Base-by-base conservation (phyloP, 2,888 invertebrate genomes). In the Protophormia terraenovae region DNA sequence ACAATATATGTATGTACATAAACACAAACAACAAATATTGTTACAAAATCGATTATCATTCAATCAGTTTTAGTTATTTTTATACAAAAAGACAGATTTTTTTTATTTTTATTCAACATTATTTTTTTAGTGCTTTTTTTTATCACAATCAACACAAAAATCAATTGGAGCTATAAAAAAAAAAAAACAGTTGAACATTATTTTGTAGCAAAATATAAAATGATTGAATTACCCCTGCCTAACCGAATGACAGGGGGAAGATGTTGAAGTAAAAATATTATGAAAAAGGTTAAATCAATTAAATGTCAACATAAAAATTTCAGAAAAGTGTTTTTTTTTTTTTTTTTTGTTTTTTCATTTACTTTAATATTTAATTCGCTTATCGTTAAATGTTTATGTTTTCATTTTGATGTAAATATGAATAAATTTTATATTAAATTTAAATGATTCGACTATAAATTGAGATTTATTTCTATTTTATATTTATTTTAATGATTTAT, bases 41-140 rank as follows among this genome's bases (percentile, higher is more conserved):
- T 35, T n/a, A n/a, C 45, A 69, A 58, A 67, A 77, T 77, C 77
- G 77, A 77, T 69, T 77, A 69, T 50, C 24, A 58, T 35, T 58
- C 77, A 60, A 47, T 32, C 45, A 47, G 19, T 29, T 58, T 12
- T 41, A 29, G 12, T 14, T 58, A 55, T 72, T 55, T 72, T 72
- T 53, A 41, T 35, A 29, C 19, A 29, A n/a, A n/a, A n/a, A n/a
- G n/a, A n/a, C n/a, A n/a, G n/a, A n/a, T n/a, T n/a, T 41, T 14
- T 27, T n/a, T 12, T 19, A 12, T 4, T 29, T 7, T 66, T 27
- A 19, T n/a, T 47, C 7, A 47, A 32, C 7, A 32, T 6, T 35
- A 14, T 19, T 22, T 19, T 27, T 45, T 32, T 32, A 67, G 7
- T 14, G 22, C 29, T 12, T 29, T 32, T 19, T 67, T 67, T 67